phyloP scores from a whole-genome alignment of 2,888 invertebrate genomes.

The Harmothoe impar region DNA sequence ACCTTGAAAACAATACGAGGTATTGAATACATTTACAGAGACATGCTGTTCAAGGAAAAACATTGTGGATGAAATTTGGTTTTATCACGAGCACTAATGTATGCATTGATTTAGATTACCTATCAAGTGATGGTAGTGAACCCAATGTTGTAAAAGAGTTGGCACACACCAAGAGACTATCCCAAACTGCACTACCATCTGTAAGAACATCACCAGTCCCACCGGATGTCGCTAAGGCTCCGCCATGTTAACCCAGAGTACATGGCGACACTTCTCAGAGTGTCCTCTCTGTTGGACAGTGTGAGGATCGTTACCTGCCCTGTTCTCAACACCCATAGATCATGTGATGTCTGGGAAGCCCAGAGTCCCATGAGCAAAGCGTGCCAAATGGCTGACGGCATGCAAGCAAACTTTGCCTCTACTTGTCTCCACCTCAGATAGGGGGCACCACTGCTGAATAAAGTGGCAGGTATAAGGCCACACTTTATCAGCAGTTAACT shows the following conservation, averaged over 20 bases:
- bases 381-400: not conserved
- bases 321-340: conserved; percentile 24
- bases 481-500: too few species aligned
- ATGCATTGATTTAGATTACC: not conserved
- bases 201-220: not conserved
- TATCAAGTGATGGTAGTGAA: not conserved
- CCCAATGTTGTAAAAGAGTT: not conserved
- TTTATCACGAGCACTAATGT: too few species aligned
- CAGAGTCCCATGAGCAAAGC: not conserved
- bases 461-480: too few species aligned
- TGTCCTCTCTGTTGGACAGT: not conserved
- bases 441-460: not conserved
- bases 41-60: too few species aligned
- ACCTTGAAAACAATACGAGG: too few species aligned
- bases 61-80: too few species aligned
- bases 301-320: not conserved
- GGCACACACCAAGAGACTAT: not conserved
- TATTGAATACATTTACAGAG: too few species aligned
- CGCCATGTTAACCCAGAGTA: not conserved
- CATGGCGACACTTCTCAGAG: not conserved
- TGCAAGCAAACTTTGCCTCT: not conserved
- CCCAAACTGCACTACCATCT: not conserved
- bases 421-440: not conserved
- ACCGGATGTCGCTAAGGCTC: not conserved
- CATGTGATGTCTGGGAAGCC: conserved; percentile 13